A percentile compares a stretch with the other conserved stretches of the same genome.
These are phyloP conservation scores for Alviniconcha marisindica DNA, from an alignment of 1,140 invertebrate species.

Conservation along the genomic window DNA sequence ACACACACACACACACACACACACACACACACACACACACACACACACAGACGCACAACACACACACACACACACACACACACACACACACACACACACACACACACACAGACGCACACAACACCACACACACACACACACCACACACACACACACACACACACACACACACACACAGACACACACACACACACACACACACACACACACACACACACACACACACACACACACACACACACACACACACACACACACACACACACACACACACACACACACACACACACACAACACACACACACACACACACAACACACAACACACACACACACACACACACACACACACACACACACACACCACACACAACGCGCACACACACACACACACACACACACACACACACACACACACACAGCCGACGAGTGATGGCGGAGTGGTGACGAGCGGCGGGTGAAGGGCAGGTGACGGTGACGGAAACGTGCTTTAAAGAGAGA, in stretches of 20 bases:
- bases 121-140: not conserved
- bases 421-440: no score
- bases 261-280: not conserved
- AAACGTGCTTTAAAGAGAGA: no score
- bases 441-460: no score
- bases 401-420: not conserved
- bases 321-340: not conserved
- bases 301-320: no score
- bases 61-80: no score
- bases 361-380: no score
- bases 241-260: not conserved
- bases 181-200: conserved; percentile 11
- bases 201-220: not conserved
- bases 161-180: not conserved
- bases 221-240: conserved; percentile 6
- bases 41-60: no score
- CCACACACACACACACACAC: no score
- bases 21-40: no score
- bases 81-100: not conserved
- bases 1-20: no score
- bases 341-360: not conserved
- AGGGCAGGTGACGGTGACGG: no score
- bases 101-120: not conserved
- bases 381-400: conserved; percentile 3
- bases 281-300: not conserved